Evolutionary conservation across 2,888 invertebrate genomes (phyloP), one percentile per base, ranked within the genome.

Genomic region (Neoascia interrupta): DNA sequence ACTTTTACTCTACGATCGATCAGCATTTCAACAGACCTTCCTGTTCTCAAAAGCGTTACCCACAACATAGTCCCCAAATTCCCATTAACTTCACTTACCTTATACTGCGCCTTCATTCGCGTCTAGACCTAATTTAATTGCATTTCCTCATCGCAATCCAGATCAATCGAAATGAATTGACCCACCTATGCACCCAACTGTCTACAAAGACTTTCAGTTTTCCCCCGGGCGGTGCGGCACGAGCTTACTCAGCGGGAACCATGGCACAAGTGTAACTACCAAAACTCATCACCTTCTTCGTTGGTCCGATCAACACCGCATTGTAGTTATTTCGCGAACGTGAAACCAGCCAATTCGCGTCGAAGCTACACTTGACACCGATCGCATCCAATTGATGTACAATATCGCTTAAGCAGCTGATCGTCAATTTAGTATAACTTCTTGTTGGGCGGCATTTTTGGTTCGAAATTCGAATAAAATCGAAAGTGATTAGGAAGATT

Each of bases 401-500:
- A n/a, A n/a, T n/a, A n/a, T n/a, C n/a, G n/a, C n/a, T n/a, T n/a
- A n/a, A n/a, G n/a, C 37, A 31, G 37, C 47, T 31, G 31, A 5
- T 31, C 31, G 26, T 26, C 8, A 5, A 4, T 26, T 26, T 26
- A 4, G 31, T 31, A n/a, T 31, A 11, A 21, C 53, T 31, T 5
- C n/a, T 31, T 31, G 8, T 31, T 31, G 4, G 8, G 31, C 26
- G 41, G 31, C 31, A 6, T 31, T 31, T n/a, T 31, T 31, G 8
- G 8, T 41, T n/a, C 16, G 15, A 70, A 18, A 63, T n/a, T n/a
- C n/a, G n/a, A 51, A 64, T 64, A 37, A 64, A 76, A 70, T 45
- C 45, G 58, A 64, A 70, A 70, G 75, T 70, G 45, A 58, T 49
- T 73, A n/a, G 18, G n/a, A n/a, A n/a, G n/a, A n/a, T n/a, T n/a